Evolutionary conservation across 2,113 vertebrate genomes (phyloP).

Genomic region (Vireo altiloquus): DNA sequence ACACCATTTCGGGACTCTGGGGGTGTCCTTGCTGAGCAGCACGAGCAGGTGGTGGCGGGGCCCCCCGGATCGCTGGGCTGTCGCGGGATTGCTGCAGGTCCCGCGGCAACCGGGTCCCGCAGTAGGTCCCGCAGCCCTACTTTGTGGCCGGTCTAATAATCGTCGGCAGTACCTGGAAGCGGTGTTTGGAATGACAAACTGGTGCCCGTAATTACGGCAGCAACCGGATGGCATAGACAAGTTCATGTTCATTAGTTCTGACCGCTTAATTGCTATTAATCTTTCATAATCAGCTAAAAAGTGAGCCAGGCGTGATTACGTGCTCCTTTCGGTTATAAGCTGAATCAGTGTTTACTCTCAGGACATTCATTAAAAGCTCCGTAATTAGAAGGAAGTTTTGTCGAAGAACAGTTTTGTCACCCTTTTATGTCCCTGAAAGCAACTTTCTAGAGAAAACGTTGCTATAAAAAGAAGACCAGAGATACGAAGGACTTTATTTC

Average conservation of each 20-base stretch:
- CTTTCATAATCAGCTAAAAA: not conserved
- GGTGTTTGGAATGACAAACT: not conserved
- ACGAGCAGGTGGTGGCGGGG: not conserved
- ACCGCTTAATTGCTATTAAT: not conserved
- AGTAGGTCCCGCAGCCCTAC: not conserved
- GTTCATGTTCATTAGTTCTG: not conserved
- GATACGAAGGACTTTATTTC: not conserved
- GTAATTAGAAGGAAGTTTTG: not conserved
- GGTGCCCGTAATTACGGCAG: not conserved
- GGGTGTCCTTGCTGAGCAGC: not conserved
- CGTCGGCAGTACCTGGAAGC: not conserved
- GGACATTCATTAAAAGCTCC: not conserved
- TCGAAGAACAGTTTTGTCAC: not conserved
- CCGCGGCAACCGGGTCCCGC: not conserved
- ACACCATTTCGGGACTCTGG: not conserved
- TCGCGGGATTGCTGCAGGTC: not conserved
- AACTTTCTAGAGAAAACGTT: not conserved
- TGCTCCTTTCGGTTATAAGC: not conserved
- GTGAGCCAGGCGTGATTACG: not conserved
- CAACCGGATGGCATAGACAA: not conserved
- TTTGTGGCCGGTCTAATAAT: not conserved
- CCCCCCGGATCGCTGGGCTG: fast-evolving
- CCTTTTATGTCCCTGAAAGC: not conserved
- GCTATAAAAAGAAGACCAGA: not conserved
- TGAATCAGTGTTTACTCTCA: not conserved